Evolutionary conservation across 2,797 vertebrate genomes (phyloP), one percentile per base, ranked within the genome.

Genomic region (Nannoperca obscura): DNA sequence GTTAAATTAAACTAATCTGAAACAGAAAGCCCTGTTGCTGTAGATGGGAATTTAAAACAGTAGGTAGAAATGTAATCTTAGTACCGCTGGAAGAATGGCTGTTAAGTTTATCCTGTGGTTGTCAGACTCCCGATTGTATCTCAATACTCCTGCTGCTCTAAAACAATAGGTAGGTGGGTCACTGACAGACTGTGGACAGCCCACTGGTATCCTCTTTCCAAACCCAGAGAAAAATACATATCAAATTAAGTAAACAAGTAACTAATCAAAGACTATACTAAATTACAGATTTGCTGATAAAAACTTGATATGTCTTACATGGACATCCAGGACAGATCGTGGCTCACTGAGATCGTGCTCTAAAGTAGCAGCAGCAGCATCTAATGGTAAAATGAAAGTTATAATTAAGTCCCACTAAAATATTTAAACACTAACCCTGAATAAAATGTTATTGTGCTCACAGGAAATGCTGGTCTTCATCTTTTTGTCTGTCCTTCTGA

Each of bases 121-220:
- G 20, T 88, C 83, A 50, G 89, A 90, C 84, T 94, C 94, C 15
- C 89, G 78, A 27, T 86, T 88, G 81, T 92, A 93, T 66, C 80
- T 91, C 83, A 95, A 85, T 67, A 94, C 64, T 70, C 93, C 92
- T n/a, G 89, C 93, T 38, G 86, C 74, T 71, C 84, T 78, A 8
- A 61, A 13, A 72, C 75, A 78, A 73, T 83, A 64, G 50, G 46
- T 50, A 64, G 74, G 58, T 5, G 64, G 57, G 24, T 73, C 54
- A 46, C 61, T 47, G 24, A 55, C 15, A 38, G 13, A 17, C 72
- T 82, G 76, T 32, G 62, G 30, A 67, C 42, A 53, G 22, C 68
- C 50, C 11, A 66, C 70, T 58, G 63, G 46, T 74, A n/a, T 86
- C 62, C 58, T 81, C 82, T 87, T 81, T 67, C 9, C 42, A 82